A percentile compares a stretch with the other conserved stretches of the same genome.
phyloP scores from a whole-genome alignment of 2,113 vertebrate species.

The Himantopus leucocephalus region DNA sequence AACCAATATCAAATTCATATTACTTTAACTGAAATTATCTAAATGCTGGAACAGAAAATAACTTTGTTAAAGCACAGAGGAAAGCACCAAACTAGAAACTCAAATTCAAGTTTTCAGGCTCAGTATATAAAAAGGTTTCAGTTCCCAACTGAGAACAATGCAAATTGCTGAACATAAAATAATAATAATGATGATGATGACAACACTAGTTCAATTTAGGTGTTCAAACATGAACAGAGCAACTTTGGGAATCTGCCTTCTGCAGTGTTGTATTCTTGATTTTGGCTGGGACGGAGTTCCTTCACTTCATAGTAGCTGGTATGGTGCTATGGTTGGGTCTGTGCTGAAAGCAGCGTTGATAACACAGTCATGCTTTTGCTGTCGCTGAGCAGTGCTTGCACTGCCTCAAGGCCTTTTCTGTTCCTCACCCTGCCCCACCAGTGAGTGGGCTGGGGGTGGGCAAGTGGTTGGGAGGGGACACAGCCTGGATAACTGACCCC shows the following conservation, averaged over 20 bases:
- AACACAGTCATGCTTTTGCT: fast-evolving
- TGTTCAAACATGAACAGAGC: neutral
- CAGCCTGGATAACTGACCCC: neutral
- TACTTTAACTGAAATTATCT: neutral
- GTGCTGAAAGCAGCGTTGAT: fast-evolving
- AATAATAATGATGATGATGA: neutral
- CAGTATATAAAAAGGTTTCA: neutral
- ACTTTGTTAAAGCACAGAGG: neutral
- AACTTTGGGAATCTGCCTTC: neutral
- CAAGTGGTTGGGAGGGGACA: neutral
- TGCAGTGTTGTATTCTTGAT: neutral
- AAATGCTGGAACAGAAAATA: neutral
- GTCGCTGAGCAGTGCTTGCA: fast-evolving
- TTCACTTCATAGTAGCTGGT: neutral
- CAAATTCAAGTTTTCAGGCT: neutral
- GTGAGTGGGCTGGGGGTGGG: fast-evolving
- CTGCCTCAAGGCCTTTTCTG: fast-evolving
- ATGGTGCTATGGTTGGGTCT: fast-evolving
- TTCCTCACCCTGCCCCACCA: neutral
- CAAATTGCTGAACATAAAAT: neutral
- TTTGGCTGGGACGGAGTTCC: neutral
- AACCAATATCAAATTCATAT: neutral
- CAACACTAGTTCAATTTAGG: neutral
- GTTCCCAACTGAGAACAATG: neutral
- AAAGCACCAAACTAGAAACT: neutral